Evolutionary conservation across 2,888 invertebrate genomes (phyloP).

Genomic region (Noctua janthe): DNA sequence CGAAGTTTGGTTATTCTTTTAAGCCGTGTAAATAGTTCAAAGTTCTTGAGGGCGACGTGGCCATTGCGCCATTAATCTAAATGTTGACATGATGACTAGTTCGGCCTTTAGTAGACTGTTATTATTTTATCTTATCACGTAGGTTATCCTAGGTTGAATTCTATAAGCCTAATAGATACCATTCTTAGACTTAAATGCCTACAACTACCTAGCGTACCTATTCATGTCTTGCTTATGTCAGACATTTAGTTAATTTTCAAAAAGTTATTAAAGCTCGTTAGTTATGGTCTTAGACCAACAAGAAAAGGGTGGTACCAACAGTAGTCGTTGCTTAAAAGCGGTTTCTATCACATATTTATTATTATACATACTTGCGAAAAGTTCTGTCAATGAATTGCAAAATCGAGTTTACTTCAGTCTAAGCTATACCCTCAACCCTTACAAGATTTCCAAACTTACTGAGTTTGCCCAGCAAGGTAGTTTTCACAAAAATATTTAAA

Average conservation of each 20-base stretch:
- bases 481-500: too few species aligned
- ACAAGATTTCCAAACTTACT: too few species aligned
- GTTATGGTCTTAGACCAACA: background rate
- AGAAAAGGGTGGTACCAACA: background rate
- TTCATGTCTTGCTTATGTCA: background rate
- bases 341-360: background rate
- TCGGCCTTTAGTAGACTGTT: conserved; percentile 8
- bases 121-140: background rate
- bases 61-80: conserved; percentile 22
- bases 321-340: background rate
- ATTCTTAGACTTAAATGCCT: background rate
- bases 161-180: background rate
- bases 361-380: background rate
- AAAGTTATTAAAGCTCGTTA: background rate
- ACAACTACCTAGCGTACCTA: background rate
- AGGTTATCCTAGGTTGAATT: conserved; percentile 6
- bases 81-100: conserved; percentile 14
- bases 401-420: background rate
- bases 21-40: conserved; percentile 9
- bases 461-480: too few species aligned
- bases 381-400: background rate
- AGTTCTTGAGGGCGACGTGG: conserved; percentile 26
- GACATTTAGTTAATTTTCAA: background rate
- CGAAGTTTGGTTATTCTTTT: conserved; percentile 51
- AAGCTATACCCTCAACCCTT: background rate